Evolutionary conservation across 2,888 invertebrate genomes (phyloP), one percentile per base, ranked within the genome.

Genomic region (Hoplodrina ambigua): DNA sequence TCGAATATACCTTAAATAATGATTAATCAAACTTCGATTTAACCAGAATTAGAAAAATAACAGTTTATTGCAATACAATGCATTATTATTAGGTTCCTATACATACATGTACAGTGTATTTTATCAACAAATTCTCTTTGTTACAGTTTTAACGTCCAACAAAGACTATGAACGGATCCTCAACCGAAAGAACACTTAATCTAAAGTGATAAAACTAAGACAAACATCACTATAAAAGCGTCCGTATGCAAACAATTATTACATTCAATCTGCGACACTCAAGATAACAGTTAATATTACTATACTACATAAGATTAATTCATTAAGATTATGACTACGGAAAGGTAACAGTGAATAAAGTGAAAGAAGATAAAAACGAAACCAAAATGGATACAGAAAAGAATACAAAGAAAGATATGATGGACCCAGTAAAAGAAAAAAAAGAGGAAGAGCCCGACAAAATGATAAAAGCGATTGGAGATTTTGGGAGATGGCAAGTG

Each of bases 401-500:
- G 44, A 71, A 76, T 56, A 57, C 2, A 13, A 77, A 72, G 33
- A 25, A 11, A 41, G 49, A 67, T 2, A 20, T 19, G 37, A 77
- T 67, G 20, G 19, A 61, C 4, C 20, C 44, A 1, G 65, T 65
- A 30, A 62, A 59, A 50, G 72, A 67, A 25, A 59, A n/a, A 0
- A 75, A 62, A 59, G 17, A 20, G 0, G 67, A 65, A 61, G 65
- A 60, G 5, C 80, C 81, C 67, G 91, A 92, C 70, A 81, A 83
- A 66, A 68, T 89, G 54, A 74, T 85, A 7, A 81, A 83, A 33
- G 84, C 89, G 0, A 84, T 91, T n/a, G 92, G 92, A 15, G 85
- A 85, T 37, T 84, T 97, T 37, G 97, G 97, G n/a, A 95, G 92
- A 84, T 98, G 97, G 97, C 97, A 98, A 79, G 50, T 86, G 0